A percentile compares a stretch with the other conserved stretches of the same genome.
Evolutionary conservation across 2,888 invertebrate species (phyloP).

Genomic region (Bembecia ichneumoniformis): DNA sequence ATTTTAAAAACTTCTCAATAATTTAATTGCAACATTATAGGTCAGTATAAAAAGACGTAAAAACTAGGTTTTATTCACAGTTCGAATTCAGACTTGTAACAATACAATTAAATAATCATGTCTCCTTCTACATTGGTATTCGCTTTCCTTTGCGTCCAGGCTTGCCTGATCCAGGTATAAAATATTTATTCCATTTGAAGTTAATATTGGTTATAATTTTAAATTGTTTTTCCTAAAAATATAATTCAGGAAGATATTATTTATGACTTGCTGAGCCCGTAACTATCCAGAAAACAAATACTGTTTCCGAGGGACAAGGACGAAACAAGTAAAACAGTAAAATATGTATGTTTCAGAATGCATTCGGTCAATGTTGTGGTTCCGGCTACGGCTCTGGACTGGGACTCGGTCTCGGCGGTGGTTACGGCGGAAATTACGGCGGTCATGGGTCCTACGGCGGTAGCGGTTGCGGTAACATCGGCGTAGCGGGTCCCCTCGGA

Average conservation of each 20-base stretch:
- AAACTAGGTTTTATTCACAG: background rate
- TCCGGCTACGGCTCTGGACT: background rate
- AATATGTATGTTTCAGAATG: background rate
- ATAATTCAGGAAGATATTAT: no score
- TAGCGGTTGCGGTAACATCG: background rate
- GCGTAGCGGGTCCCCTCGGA: background rate
- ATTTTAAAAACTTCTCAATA: no score
- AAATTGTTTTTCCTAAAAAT: no score
- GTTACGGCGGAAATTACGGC: background rate
- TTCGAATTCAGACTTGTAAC: background rate
- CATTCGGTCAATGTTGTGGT: background rate
- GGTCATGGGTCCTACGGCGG: background rate
- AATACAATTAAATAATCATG: constrained; percentile 7
- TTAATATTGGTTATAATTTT: no score
- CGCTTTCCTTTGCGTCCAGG: constrained; percentile 12
- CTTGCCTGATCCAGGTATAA: constrained; percentile 15
- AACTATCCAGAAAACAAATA: no score
- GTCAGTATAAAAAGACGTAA: background rate
- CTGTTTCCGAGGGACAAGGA: background rate
- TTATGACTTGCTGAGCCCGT: no score
- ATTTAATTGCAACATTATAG: background rate
- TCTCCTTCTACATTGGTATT: constrained; percentile 10
- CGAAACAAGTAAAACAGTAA: background rate
- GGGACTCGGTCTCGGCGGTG: background rate
- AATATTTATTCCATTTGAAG: no score